Evolutionary conservation across 2,113 vertebrate genomes (phyloP).

Genomic region (Aphyosemion australe): DNA sequence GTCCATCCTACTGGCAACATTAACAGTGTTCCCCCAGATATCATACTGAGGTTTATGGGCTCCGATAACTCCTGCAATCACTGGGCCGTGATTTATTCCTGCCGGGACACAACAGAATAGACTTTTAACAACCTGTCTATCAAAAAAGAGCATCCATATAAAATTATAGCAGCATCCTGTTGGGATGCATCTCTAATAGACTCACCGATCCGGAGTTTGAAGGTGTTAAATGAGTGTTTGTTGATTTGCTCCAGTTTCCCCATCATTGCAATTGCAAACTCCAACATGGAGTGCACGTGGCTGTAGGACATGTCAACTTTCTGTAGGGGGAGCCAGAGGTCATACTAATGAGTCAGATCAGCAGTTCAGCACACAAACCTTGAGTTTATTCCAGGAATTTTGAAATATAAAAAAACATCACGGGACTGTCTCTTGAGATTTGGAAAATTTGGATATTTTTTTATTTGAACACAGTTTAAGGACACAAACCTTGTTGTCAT

Average conservation of each 20-base stretch:
- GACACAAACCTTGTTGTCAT: slow-evolving; percentile 75
- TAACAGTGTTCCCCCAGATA: slow-evolving; percentile 93
- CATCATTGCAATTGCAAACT: slow-evolving; percentile 87
- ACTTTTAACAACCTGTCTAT: no score
- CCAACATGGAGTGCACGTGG: slow-evolving; percentile 87
- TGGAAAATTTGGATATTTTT: background rate
- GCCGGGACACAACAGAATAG: slow-evolving; percentile 9
- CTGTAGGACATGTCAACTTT: slow-evolving; percentile 78
- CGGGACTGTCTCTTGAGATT: background rate
- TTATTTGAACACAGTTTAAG: background rate
- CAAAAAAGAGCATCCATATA: no score
- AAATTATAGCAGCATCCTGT: no score
- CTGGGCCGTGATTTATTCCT: slow-evolving; percentile 91
- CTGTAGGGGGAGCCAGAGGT: slow-evolving; percentile 72
- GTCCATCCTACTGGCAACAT: slow-evolving; percentile 93
- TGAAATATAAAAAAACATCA: background rate
- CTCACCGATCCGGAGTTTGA: slow-evolving; percentile 88
- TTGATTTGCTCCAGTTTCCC: slow-evolving; percentile 85
- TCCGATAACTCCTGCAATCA: slow-evolving; percentile 91
- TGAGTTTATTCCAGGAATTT: background rate
- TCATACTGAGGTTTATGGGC: slow-evolving; percentile 93
- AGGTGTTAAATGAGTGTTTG: slow-evolving; percentile 89
- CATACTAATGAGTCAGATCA: background rate
- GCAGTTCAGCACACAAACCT: no score
- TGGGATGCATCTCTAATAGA: background rate